Conservation (phyloP, 2,888 invertebrate species). For the Corbicula japonica region DNA sequence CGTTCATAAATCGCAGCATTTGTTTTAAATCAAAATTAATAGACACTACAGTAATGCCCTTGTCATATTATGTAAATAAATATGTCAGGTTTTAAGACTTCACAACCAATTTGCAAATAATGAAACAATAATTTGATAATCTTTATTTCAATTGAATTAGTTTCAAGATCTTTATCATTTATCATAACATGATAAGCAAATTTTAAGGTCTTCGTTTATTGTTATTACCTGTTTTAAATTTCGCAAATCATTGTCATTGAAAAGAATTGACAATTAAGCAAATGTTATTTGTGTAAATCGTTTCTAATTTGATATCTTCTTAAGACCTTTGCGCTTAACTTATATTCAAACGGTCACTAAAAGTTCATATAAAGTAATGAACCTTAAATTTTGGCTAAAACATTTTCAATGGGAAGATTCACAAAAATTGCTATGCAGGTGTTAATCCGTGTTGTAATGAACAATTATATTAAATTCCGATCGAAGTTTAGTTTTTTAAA, state of each 20-base stretch:
- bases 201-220: neutral
- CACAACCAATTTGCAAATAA: slow-evolving; percentile 1
- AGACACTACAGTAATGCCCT: neutral
- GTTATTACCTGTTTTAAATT: neutral
- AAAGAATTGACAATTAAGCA: too few species aligned
- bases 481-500: too few species aligned
- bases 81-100: neutral
- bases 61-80: neutral
- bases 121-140: neutral
- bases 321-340: too few species aligned
- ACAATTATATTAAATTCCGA: too few species aligned
- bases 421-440: too few species aligned
- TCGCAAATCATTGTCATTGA: slow-evolving; percentile 11
- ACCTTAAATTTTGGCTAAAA: too few species aligned
- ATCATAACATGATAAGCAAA: neutral
- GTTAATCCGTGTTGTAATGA: too few species aligned
- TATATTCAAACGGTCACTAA: too few species aligned
- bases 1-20: neutral
- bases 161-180: neutral
- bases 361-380: too few species aligned
- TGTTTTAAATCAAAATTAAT: neutral
- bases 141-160: neutral
- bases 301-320: too few species aligned
- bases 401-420: too few species aligned
- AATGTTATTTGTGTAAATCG: too few species aligned